Evolutionary conservation across 1,140 invertebrate species (phyloP), one percentile per base, ranked within the genome.

Genomic region (Mercenaria mercenaria): DNA sequence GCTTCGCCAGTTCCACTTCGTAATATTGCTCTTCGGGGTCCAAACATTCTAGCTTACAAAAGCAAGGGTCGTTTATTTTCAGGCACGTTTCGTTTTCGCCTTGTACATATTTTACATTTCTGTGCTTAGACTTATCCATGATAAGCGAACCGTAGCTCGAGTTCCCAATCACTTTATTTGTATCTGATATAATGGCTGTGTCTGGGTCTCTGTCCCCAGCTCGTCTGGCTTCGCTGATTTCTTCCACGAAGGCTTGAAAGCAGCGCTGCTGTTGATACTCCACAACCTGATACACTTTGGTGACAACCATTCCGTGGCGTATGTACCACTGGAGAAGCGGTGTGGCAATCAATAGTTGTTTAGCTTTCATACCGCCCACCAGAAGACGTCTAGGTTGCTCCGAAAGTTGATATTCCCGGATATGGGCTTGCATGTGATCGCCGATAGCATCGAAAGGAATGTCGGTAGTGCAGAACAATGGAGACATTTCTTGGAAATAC

Each of bases 171-270:
- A 87, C 29, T 69, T 90, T 91, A 10, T 83, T 74, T 26, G 79
- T 89, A 20, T 92, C 92, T 3, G 84, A 84, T 18, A 90, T 47
- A 74, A 91, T 89, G 23, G 88, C 50, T 3, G 84, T 80, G 18
- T n/a, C 29, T 47, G 39, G n/a, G 37, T 92, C 64, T 13, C 1
- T 20, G 47, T 91, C 91, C 18, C 89, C 91, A 20, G 6, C 8
- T 34, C 91, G 50, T n/a, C 91, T 29, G 1, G 85, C 89, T 15
- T 86, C 32, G 32, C 76, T 85, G 0, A 92, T 89, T 20, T 43
- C 23, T 1, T 59, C 18, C 2, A 56, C 89, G 43, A 90, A 88
- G 1, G 67, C 50, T 50, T 77, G 20, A 52, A 90, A 90, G 56
- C 89, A 90, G 1, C 64, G 18, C 39, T 69, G 69, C 61, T 50